Conservation (phyloP, 1,140 invertebrate species). For the Mycetomoellerius zeteki region DNA sequence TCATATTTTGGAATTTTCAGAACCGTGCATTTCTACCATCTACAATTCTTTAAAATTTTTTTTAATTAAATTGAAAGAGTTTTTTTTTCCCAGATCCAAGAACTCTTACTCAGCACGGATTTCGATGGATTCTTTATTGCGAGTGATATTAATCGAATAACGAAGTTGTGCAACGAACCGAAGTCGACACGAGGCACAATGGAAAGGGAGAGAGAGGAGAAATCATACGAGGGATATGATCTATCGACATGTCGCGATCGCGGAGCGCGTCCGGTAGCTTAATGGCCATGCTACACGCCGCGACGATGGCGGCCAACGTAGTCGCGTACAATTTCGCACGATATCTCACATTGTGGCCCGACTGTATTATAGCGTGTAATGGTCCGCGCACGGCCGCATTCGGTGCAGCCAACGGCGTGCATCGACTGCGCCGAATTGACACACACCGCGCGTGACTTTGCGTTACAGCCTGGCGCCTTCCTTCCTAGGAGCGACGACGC, state of each 20-base stretch:
- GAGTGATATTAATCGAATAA: neutral
- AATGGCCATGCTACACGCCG: slow-evolving; percentile 61
- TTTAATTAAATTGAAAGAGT: neutral
- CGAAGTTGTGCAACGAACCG: neutral
- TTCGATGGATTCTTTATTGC: neutral
- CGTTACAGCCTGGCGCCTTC: slow-evolving; percentile 12
- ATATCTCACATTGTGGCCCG: slow-evolving; percentile 79
- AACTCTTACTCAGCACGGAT: neutral
- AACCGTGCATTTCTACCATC: neutral
- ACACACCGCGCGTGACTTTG: slow-evolving; percentile 43
- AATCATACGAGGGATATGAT: slow-evolving; percentile 31
- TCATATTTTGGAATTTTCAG: neutral
- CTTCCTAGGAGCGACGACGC: slow-evolving; percentile 26
- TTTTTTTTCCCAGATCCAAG: neutral
- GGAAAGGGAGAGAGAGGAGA: neutral
- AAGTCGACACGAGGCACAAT: neutral
- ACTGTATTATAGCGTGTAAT: slow-evolving; percentile 76
- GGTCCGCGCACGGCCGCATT: slow-evolving; percentile 50
- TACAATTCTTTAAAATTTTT: neutral
- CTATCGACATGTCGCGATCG: slow-evolving; percentile 43
- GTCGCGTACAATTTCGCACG: slow-evolving; percentile 78
- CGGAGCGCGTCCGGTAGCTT: slow-evolving; percentile 44
- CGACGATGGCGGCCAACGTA: slow-evolving; percentile 29
- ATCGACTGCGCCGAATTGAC: slow-evolving; percentile 49
- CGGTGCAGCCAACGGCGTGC: slow-evolving; percentile 25